phyloP scores from a whole-genome alignment of 1,140 invertebrate genomes.

The Lethocerus indicus region DNA sequence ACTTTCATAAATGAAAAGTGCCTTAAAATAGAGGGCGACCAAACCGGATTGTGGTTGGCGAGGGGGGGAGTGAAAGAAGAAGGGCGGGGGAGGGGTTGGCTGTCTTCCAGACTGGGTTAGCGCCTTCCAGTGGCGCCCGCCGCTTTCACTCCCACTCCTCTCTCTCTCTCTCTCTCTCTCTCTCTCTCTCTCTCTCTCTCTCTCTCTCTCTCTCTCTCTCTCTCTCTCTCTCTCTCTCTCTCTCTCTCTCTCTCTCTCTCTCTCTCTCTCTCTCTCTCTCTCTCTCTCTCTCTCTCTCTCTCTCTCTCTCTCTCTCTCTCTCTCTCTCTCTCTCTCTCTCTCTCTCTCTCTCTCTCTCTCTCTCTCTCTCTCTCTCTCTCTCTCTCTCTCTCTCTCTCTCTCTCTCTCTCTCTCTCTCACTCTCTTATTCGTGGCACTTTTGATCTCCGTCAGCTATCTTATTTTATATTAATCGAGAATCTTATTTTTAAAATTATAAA shows the following conservation, averaged over 20 bases:
- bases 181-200: background rate
- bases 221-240: background rate
- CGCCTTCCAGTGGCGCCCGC: no score
- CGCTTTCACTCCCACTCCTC: no score
- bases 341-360: background rate
- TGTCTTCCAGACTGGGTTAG: no score
- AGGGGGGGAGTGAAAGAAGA: no score
- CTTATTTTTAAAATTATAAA: no score
- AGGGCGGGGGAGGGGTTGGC: no score
- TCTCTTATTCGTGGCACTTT: background rate
- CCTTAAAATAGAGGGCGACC: no score
- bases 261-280: background rate
- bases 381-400: slow-evolving; percentile 1
- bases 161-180: background rate
- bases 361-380: background rate
- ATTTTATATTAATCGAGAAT: no score
- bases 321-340: background rate
- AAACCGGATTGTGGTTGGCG: no score
- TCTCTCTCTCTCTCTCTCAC: background rate
- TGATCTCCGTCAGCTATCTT: no score
- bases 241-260: background rate
- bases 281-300: background rate
- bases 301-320: background rate
- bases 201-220: background rate
- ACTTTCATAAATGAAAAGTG: no score